Evolutionary conservation across 1,140 invertebrate genomes (phyloP), one percentile per base, ranked within the genome.

Genomic region (Latrodectus geometricus): DNA sequence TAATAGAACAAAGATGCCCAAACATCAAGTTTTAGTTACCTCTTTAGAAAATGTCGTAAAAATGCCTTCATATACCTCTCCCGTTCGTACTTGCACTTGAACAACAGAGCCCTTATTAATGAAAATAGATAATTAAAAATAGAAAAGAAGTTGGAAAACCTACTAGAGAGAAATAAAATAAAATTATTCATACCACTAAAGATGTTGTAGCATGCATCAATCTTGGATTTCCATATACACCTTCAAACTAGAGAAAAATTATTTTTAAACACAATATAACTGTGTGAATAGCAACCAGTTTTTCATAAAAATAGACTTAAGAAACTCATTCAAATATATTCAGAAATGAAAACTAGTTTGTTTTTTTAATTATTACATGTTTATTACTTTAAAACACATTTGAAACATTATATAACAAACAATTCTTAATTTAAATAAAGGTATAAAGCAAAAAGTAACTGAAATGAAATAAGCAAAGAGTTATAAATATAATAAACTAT

Each of bases 121-220:
- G 77, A 89, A 88, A 88, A 75, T 17, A 50, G 56, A 68, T 35
- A 12, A 8, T 11, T 61, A 4, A 48, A 20, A n/a, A 49, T 17
- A 54, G 7, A 5, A 4, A 68, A 11, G 8, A 79, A 79, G n/a
- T 21, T 17, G 35, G n/a, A 79, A 15, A n/a, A 61, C 8, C 11
- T 74, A n/a, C 12, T 50, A 8, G 7, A 48, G 14, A 52, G 3
- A 74, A 49, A 20, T 4, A 50, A 35, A 0, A 50, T 15, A 50
- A 14, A 50, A 50, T 50, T 49, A 50, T 17, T 48, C 95, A 96
- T 87, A 96, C 96, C 79, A 97, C 94, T 90, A 96, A 94, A 89
- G 94, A 94, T 86, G 95, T 95, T 89, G 95, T 94, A 23, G 95
- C 94, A 92, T 97, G 95, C 95, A 97, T 96, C 91, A 96, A 96